Conservation (phyloP, 2,113 vertebrate species). For the Penelope pileata region DNA sequence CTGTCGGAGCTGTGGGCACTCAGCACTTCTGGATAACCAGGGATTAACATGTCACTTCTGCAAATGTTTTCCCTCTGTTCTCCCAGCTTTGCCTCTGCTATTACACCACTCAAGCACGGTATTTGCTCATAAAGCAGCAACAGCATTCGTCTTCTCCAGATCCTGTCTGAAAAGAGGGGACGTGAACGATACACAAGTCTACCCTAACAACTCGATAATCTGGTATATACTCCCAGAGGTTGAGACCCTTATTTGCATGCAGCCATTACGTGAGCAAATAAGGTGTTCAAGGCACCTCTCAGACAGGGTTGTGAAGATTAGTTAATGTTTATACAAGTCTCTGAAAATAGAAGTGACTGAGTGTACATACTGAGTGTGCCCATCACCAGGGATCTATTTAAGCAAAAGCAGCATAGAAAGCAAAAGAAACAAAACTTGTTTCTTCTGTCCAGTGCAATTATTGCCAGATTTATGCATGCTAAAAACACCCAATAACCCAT, state of each 20-base stretch:
- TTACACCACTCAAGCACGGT: neutral
- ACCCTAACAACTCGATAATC: neutral
- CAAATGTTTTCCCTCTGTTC: neutral
- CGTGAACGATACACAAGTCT: neutral
- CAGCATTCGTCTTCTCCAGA: neutral
- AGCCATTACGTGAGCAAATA: slow-evolving; percentile 13
- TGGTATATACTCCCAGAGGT: neutral
- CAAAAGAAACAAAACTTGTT: slow-evolving; percentile 47
- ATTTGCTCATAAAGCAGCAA: neutral
- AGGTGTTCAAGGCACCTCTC: slow-evolving; percentile 24
- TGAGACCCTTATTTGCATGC: neutral
- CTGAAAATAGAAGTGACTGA: slow-evolving; percentile 45
- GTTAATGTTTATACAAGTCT: slow-evolving; percentile 48
- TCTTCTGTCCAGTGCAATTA: slow-evolving; percentile 46
- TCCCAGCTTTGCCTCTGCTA: neutral
- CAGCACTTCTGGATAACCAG: neutral
- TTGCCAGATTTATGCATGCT: slow-evolving; percentile 28
- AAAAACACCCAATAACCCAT: slow-evolving; percentile 44
- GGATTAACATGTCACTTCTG: neutral
- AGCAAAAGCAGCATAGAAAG: slow-evolving; percentile 10
- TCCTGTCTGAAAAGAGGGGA: neutral
- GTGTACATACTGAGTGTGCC: slow-evolving; percentile 1
- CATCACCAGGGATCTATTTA: slow-evolving; percentile 33
- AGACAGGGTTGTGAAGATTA: slow-evolving; percentile 45
- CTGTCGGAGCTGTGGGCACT: neutral